Conservation (phyloP, 2,888 invertebrate genomes). For the Mesorhabditis sp. region DNA sequence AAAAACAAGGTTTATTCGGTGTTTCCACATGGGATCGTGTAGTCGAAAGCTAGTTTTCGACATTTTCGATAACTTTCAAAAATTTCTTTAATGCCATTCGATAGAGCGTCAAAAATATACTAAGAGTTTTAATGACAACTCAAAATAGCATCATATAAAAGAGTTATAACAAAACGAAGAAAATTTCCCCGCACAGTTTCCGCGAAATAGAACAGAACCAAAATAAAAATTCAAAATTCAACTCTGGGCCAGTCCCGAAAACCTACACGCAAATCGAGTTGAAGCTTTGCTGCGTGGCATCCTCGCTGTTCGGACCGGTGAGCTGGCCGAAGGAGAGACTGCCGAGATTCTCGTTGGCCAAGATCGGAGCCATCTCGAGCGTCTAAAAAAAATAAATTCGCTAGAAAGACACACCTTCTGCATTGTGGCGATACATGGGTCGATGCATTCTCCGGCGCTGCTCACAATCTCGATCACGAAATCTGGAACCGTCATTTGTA, state of each 20-base stretch:
- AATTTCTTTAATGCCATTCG: too few species aligned
- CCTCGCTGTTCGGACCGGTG: constrained; percentile 24
- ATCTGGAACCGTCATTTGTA: neutral
- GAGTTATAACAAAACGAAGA: too few species aligned
- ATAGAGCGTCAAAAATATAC: too few species aligned
- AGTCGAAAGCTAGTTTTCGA: too few species aligned
- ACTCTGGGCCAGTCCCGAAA: neutral
- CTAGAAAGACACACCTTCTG: constrained; percentile 26
- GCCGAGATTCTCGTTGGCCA: constrained; percentile 35
- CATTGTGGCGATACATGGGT: constrained; percentile 40
- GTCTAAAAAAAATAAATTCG: constrained; percentile 27
- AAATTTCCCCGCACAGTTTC: too few species aligned
- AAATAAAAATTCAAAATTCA: too few species aligned
- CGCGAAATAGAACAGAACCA: too few species aligned
- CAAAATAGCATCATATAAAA: too few species aligned
- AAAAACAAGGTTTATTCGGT: too few species aligned
- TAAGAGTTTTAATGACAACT: too few species aligned
- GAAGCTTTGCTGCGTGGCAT: constrained; percentile 35
- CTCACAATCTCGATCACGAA: neutral
- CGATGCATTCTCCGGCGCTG: constrained; percentile 30
- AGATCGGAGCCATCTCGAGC: constrained; percentile 36
- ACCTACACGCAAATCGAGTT: constrained; percentile 41
- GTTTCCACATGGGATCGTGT: too few species aligned
- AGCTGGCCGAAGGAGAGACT: constrained; percentile 27
- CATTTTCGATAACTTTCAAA: too few species aligned